Conservation (phyloP, 1,140 invertebrate species). For the Prorops nasuta region DNA sequence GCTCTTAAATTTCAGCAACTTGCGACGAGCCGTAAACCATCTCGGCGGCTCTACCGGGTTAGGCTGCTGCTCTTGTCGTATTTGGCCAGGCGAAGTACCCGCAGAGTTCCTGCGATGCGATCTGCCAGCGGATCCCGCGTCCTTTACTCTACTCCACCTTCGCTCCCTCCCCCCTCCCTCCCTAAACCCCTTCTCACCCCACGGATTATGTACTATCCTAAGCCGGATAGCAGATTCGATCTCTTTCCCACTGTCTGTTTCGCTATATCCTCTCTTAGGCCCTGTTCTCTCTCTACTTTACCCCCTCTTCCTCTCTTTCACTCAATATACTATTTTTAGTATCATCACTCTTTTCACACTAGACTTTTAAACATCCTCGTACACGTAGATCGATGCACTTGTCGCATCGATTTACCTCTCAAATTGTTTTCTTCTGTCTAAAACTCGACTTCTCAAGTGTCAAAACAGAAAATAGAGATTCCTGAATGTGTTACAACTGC, state of each 20-base stretch:
- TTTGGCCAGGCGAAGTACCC: conserved; percentile 41
- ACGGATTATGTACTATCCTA: conserved; percentile 36
- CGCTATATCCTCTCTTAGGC: background rate
- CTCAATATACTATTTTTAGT: no score
- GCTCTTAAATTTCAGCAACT: conserved; percentile 56
- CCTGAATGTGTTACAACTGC: no score
- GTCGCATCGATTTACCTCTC: conserved; percentile 2
- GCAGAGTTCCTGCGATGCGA: conserved; percentile 44
- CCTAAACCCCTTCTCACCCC: conserved; percentile 27
- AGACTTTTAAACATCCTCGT: background rate
- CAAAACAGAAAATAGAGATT: no score
- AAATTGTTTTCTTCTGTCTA: background rate
- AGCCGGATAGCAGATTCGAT: conserved; percentile 38
- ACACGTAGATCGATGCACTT: conserved; percentile 7
- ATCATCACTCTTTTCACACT: background rate
- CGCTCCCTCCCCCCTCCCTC: no score
- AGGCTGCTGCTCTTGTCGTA: conserved; percentile 45
- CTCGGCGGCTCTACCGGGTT: conserved; percentile 47
- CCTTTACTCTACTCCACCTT: conserved; percentile 25
- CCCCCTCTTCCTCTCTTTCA: background rate
- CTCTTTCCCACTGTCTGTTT: conserved; percentile 20
- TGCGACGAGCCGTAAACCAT: conserved; percentile 55
- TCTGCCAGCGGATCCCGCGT: conserved; percentile 34
- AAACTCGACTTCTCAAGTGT: no score
- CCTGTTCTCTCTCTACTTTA: background rate